phyloP scores from a whole-genome alignment of 2,113 vertebrate genomes.

The Herpetotheres cachinnans region DNA sequence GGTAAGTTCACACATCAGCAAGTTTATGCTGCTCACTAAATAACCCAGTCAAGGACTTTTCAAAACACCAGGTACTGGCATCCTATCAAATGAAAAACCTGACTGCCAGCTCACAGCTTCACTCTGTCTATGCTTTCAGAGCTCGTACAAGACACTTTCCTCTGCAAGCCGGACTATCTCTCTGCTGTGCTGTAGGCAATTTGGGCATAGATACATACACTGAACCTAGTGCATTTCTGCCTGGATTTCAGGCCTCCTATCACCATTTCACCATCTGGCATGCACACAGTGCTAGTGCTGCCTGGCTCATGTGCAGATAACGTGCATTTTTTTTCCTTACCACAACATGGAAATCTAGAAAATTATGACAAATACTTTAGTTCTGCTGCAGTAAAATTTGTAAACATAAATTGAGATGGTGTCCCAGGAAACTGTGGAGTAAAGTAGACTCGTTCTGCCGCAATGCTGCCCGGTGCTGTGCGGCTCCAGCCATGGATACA shows the following conservation, averaged over 20 bases:
- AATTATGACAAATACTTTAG: neutral
- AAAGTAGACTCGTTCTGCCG: neutral
- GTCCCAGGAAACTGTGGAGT: neutral
- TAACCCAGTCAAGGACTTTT: neutral
- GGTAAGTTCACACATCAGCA: neutral
- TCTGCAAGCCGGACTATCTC: neutral
- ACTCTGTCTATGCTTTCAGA: neutral
- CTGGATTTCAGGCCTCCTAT: neutral
- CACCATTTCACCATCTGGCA: neutral
- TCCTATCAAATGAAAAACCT: neutral
- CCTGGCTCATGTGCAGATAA: neutral
- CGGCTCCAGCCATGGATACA: neutral
- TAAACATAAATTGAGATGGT: neutral
- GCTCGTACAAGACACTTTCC: neutral
- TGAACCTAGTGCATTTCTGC: neutral
- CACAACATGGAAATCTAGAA: neutral
- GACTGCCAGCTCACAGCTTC: neutral
- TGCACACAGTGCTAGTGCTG: neutral
- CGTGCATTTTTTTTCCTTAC: neutral
- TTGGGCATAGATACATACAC: neutral
- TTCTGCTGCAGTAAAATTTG: neutral
- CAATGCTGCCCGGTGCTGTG: neutral
- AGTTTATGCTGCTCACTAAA: neutral
- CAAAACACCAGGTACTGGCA: neutral
- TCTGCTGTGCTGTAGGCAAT: neutral